Conservation (phyloP, 2,888 invertebrate genomes). For the Pseudococcus jackbeardsleyi region DNA sequence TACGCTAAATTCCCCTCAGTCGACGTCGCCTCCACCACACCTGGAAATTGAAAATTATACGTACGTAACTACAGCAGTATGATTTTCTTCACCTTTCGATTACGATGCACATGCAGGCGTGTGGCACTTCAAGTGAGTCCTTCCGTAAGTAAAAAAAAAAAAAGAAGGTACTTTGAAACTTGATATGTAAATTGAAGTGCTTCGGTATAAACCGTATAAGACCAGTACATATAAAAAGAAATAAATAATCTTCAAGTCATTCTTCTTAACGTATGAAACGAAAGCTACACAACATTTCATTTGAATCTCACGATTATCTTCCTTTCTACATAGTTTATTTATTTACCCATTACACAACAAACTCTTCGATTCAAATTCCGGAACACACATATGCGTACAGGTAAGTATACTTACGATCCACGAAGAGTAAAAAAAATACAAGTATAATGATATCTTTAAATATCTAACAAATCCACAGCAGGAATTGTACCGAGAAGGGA, state of each 20-base stretch:
- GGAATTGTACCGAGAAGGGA: background rate
- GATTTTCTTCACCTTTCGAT: slow-evolving; percentile 11
- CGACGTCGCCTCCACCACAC: background rate
- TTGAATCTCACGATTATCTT: slow-evolving; percentile 32
- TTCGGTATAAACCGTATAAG: slow-evolving; percentile 17
- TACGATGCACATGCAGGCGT: background rate
- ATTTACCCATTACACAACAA: background rate
- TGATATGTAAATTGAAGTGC: slow-evolving; percentile 39
- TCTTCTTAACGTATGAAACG: slow-evolving; percentile 22
- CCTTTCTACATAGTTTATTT: slow-evolving; percentile 13
- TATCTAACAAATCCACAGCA: slow-evolving; percentile 7
- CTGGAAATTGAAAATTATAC: slow-evolving; percentile 34
- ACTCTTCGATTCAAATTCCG: slow-evolving; percentile 6
- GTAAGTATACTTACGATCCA: background rate
- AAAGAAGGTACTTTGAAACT: slow-evolving; percentile 13
- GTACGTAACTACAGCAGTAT: background rate
- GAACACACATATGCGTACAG: background rate
- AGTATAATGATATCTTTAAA: slow-evolving; percentile 1
- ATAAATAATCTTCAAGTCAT: slow-evolving; percentile 17
- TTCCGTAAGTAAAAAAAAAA: background rate
- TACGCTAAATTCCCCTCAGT: background rate
- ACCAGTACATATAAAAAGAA: slow-evolving; percentile 6
- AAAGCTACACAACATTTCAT: slow-evolving; percentile 34
- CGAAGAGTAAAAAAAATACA: background rate
- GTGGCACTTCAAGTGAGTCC: slow-evolving; percentile 22